phyloP scores from a whole-genome alignment of 2,113 vertebrate genomes.

The Sylvia atricapilla region DNA sequence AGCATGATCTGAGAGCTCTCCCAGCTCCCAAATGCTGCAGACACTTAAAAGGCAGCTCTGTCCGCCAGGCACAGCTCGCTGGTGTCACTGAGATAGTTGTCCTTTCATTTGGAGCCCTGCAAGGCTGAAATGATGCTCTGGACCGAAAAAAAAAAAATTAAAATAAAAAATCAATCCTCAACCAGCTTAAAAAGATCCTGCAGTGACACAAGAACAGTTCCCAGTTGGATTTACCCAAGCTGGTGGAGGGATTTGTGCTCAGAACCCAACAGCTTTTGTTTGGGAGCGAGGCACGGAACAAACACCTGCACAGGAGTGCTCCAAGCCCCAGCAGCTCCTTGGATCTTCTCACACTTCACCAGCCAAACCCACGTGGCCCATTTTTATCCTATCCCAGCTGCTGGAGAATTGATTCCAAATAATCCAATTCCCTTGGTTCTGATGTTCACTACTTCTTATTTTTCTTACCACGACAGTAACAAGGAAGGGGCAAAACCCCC shows the following conservation, averaged over 20 bases:
- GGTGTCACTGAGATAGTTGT: neutral
- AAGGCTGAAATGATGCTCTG: neutral
- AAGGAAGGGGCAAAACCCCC: rapidly evolving
- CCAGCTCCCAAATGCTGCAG: neutral
- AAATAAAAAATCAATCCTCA: neutral
- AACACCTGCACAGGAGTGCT: neutral
- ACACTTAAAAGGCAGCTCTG: constrained; percentile 39
- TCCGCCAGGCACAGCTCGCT: neutral
- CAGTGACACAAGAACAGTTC: neutral
- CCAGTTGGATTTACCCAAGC: neutral
- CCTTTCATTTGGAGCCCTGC: constrained; percentile 6
- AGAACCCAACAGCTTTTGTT: neutral
- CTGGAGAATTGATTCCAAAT: constrained; percentile 49
- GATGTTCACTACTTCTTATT: neutral
- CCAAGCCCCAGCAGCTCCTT: neutral
- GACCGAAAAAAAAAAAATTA: neutral
- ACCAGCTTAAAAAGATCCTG: neutral
- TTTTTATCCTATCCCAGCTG: neutral
- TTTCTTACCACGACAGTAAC: neutral
- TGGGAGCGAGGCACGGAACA: neutral
- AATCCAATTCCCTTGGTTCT: neutral
- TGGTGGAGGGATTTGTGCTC: neutral
- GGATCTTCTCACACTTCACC: neutral
- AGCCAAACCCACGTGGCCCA: neutral
- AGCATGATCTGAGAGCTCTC: constrained; percentile 1